phyloP scores from a whole-genome alignment of 2,888 invertebrate species.

The Amphipoea lucens region DNA sequence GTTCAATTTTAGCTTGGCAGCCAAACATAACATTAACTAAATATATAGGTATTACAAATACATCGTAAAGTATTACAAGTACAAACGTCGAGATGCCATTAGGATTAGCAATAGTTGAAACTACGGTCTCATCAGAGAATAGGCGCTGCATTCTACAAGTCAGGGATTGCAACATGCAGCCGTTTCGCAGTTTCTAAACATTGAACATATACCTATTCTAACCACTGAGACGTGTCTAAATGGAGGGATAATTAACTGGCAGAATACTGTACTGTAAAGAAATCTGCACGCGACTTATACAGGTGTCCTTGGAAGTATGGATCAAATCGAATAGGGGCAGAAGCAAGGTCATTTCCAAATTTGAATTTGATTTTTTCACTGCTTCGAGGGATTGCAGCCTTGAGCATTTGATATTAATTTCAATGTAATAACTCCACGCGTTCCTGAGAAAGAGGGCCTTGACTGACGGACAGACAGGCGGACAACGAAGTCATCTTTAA shows the following conservation, averaged over 20 bases:
- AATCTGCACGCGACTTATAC: constrained; percentile 1
- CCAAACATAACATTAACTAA: constrained; percentile 6
- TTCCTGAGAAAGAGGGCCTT: too few relatives aligned
- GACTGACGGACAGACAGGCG: too few relatives aligned
- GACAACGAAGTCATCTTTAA: too few relatives aligned
- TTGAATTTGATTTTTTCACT: too few relatives aligned
- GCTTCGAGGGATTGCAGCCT: too few relatives aligned
- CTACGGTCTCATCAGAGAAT: constrained; percentile 27
- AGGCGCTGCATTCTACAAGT: constrained; percentile 52
- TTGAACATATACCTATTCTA: constrained; percentile 46
- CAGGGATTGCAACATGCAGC: constrained; percentile 39
- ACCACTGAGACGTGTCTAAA: background rate
- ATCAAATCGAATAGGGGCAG: too few relatives aligned
- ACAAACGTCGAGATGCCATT: constrained; percentile 33
- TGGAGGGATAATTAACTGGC: constrained; percentile 11
- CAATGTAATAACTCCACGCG: too few relatives aligned
- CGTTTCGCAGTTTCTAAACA: constrained; percentile 34
- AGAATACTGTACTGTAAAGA: background rate
- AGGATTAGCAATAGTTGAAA: constrained; percentile 37
- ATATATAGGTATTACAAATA: constrained; percentile 23
- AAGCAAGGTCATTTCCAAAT: too few relatives aligned
- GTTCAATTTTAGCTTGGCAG: too few relatives aligned
- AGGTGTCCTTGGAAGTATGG: too few relatives aligned
- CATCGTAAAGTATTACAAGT: constrained; percentile 46
- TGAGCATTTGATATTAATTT: too few relatives aligned